Evolutionary conservation across 2,797 vertebrate species (phyloP), one percentile per base, ranked within the genome.

Genomic region (Coregonus suidteri): DNA sequence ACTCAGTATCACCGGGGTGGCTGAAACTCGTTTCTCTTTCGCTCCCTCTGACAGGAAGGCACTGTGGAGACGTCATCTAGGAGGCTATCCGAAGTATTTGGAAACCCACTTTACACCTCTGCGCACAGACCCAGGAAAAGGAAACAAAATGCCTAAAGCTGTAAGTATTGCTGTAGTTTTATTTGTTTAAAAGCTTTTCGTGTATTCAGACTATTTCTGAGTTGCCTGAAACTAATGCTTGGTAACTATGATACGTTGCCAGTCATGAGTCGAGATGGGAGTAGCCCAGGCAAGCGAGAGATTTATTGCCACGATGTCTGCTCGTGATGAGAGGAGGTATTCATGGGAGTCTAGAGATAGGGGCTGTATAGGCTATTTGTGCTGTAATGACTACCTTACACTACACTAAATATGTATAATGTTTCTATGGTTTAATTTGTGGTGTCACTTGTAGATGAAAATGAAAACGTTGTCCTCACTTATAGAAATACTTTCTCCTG

Each of bases 91-190:
- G 70, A 67, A 69, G 79, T 37, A 77, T 75, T 79, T 72, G 52
- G 52, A 70, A 83, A 71, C 30, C 65, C 74, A 54, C 67, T 75
- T 75, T 35, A 67, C 75, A 76, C 76, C 81, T 82, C 77, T 77
- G 80, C 78, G 41, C 70, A 53, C 59, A 82, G 77, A 79, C 78
- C 64, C 77, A 71, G 73, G 47, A 76, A 81, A 84, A 86, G 85
- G 75, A 86, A 85, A 77, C 59, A 93, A 91, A 74, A 95, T 95
- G 94, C 94, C 94, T 2, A 95, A 94, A 92, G 89, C 93, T 82
- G 94, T 95, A 76, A 92, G 93, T 85, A 80, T 66, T n/a, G 0
- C 74, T 74, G 78, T 1, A 1, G 78, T 82, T 14, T 76, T 9
- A 65, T 18, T 6, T 7, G 71, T 37, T 54, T 35, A 18, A 9